phyloP scores from a whole-genome alignment of 2,113 vertebrate species.

The Tympanuchus pallidicinctus region DNA sequence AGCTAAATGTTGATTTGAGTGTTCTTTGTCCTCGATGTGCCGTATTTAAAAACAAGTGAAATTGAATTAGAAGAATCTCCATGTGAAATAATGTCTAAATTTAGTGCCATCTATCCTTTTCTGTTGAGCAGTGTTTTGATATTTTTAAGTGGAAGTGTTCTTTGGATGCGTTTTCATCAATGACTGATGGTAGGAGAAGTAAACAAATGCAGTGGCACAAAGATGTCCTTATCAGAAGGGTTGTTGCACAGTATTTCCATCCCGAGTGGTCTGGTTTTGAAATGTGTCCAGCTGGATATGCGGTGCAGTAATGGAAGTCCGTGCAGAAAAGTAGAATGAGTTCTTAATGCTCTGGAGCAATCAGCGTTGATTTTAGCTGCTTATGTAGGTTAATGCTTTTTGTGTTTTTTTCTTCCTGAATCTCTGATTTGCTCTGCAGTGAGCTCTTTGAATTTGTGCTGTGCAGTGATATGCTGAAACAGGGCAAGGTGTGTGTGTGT shows the following conservation, averaged over 20 bases:
- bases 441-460: background rate
- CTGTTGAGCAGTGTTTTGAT: background rate
- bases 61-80: background rate
- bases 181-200: background rate
- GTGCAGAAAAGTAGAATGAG: background rate
- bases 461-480: background rate
- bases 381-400: constrained; percentile 32
- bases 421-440: background rate
- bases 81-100: background rate
- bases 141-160: background rate
- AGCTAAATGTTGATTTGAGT: background rate
- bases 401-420: background rate
- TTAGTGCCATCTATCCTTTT: background rate
- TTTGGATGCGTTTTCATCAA: background rate
- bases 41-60: background rate
- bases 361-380: constrained; percentile 1
- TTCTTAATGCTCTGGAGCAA: background rate
- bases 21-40: background rate
- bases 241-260: background rate
- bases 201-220: background rate
- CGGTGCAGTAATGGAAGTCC: background rate
- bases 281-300: background rate
- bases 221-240: background rate
- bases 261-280: background rate
- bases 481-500: background rate